Base-by-base conservation (phyloP, 2,888 invertebrate genomes). In the Shargacucullia verbasci region DNA sequence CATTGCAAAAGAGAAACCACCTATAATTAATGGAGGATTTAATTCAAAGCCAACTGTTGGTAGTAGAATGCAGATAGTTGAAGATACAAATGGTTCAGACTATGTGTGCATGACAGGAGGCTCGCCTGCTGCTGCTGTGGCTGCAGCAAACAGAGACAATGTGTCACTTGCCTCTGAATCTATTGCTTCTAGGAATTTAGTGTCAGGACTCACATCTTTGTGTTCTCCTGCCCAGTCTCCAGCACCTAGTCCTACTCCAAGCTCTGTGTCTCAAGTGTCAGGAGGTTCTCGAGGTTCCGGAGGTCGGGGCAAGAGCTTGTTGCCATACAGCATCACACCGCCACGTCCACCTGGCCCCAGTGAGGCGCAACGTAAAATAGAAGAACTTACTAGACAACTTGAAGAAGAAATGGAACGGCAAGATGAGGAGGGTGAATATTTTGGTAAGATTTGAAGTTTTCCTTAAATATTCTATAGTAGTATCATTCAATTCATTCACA, bases 401-500 rank as follows among this genome's bases (percentile, higher is more conserved):
- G 99, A 99, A 86, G 98, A 98, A 86, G 98, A 99, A 94, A 98
- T 99, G 96, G 99, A 99, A 87, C 97, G 98, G 79, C 97, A 98
- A 81, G 98, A 98, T 90, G 98, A 98, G 78, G 98, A 98, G 87
- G 99, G 98, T 76, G 99, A 99, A 94, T 99, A 98, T 90, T 99
- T 99, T 94, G 99, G 99, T 98, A 93, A 94, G 95, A 20, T 1
- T 40, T 27, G 5, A n/a, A 25, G 2, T 12, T 10, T 31, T 40
- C 8, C 6, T 40, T 2, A 27, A 20, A 20, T 20, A 3, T 20
- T 20, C 20, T 20, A 20, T 20, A n/a, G n/a, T n/a, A n/a, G n/a
- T n/a, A n/a, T n/a, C n/a, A n/a, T n/a, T n/a, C n/a, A n/a, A n/a
- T n/a, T n/a, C n/a, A n/a, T n/a, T n/a, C n/a, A n/a, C n/a, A n/a